Evolutionary conservation across 2,888 invertebrate species (phyloP).

Genomic region (Rhingia campestris): DNA sequence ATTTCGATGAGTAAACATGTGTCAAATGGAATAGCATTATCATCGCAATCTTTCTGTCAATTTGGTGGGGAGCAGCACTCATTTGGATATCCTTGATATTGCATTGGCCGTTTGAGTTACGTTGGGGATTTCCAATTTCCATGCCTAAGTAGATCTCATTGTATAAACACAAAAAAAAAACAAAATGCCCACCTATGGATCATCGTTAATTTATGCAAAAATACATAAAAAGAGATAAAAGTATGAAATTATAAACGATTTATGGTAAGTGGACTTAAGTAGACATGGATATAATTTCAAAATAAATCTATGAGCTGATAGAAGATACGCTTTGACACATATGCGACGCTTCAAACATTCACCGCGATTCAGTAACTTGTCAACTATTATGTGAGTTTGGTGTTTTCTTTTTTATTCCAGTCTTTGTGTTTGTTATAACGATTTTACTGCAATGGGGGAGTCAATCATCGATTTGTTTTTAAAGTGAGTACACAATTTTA

Average conservation of each 20-base stretch:
- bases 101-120: slow-evolving; percentile 18
- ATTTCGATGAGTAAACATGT: slow-evolving; percentile 41
- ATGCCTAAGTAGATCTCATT: slow-evolving; percentile 47
- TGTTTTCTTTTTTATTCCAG: slow-evolving; percentile 9
- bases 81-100: slow-evolving; percentile 56
- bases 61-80: slow-evolving; percentile 8
- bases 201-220: slow-evolving; percentile 52
- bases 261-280: slow-evolving; percentile 37
- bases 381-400: slow-evolving; percentile 43
- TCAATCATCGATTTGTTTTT: background rate
- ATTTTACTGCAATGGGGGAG: background rate
- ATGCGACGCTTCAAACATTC: no score
- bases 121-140: slow-evolving; percentile 62
- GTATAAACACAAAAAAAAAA: slow-evolving; percentile 37
- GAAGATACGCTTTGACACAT: background rate
- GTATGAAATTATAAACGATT: slow-evolving; percentile 52
- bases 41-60: slow-evolving; percentile 3
- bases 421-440: background rate
- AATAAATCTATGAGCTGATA: slow-evolving; percentile 15
- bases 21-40: slow-evolving; percentile 43
- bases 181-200: slow-evolving; percentile 18
- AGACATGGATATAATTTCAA: slow-evolving; percentile 27
- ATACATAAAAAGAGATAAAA: slow-evolving; percentile 56
- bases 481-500: no score
- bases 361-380: slow-evolving; percentile 46